Evolutionary conservation across 1,140 invertebrate genomes (phyloP), one percentile per base, ranked within the genome.

Genomic region (Zaprionus africanus): DNA sequence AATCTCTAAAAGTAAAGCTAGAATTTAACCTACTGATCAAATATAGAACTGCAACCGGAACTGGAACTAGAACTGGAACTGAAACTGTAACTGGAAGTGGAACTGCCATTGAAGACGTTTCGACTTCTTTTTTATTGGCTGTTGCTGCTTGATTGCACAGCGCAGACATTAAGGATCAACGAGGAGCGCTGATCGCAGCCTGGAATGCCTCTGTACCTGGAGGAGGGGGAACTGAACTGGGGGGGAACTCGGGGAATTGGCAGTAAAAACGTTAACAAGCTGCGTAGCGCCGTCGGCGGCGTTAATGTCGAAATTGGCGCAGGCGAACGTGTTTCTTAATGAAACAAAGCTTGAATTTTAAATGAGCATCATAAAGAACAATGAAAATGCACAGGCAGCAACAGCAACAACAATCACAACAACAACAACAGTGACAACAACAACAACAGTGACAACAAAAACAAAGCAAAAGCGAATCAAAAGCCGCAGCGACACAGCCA

Each of bases 341-440:
- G 84, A 88, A 88, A 88, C 84, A 88, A 88, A 88, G 84, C 84
- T 88, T 88, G 84, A 84, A 90, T 90, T 87, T 88, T 88, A 88
- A 88, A 88, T 88, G 85, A 84, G 84, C 78, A 73, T 84, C 84
- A 90, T 88, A 88, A 90, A 88, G 84, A 88, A 90, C 84, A 88
- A 88, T 88, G 84, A 84, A 88, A 88, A 88, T 88, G 85, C 78
- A 90, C 60, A 76, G 63, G 64, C 63, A 81, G 58, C 56, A 71
- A 11, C 60, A 70, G n/a, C 46, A 60, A 28, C 68, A 70, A 17
- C 38, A 61, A 4, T 34, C 54, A 9, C 46, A 60, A 28, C 68
- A 70, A 17, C 38, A 61, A 4, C 51, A 64, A 9, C 51, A 66
- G 36, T n/a, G n/a, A n/a, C 28, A 54, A 28, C 41, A 65, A 58